A percentile compares a stretch with the other conserved stretches of the same genome.
Conservation (phyloP, 2,113 vertebrate species). For the Rhegmatorhina hoffmannsi region DNA sequence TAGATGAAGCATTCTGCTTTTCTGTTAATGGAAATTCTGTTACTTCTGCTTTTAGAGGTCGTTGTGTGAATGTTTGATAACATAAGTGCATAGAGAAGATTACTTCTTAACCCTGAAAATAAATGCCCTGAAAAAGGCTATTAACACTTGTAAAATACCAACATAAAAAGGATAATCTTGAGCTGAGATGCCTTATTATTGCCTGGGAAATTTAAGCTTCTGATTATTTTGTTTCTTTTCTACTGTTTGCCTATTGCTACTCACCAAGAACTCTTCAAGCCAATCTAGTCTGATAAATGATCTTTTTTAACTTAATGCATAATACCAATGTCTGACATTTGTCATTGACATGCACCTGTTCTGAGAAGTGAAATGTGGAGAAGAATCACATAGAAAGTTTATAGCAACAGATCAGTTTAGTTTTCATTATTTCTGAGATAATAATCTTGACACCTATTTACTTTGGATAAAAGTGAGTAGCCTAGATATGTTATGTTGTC, state of each 20-base stretch:
- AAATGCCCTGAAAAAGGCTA: background rate
- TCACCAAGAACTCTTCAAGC: background rate
- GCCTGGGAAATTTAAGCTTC: background rate
- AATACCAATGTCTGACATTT: background rate
- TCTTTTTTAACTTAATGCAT: background rate
- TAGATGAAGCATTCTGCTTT: background rate
- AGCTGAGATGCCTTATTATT: background rate
- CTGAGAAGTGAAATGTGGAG: background rate
- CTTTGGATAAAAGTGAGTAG: background rate
- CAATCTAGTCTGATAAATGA: background rate
- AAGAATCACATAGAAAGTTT: background rate
- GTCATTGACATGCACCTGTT: background rate
- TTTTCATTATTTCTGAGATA: background rate
- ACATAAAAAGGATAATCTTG: slow-evolving; percentile 18
- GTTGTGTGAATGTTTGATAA: background rate
- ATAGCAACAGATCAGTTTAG: background rate
- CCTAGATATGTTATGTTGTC: background rate
- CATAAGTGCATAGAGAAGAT: background rate
- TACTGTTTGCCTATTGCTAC: background rate
- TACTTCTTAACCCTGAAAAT: slow-evolving; percentile 1
- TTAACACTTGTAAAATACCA: slow-evolving; percentile 16
- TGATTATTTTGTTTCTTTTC: background rate
- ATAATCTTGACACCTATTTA: background rate
- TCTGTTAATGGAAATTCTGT: background rate
- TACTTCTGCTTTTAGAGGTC: background rate